Percentiles rank a stretch among this genome's conserved stretches.
These are phyloP conservation scores for Girardia tigrina DNA, from an alignment of 2,888 invertebrate species.

Conservation along the genomic window DNA sequence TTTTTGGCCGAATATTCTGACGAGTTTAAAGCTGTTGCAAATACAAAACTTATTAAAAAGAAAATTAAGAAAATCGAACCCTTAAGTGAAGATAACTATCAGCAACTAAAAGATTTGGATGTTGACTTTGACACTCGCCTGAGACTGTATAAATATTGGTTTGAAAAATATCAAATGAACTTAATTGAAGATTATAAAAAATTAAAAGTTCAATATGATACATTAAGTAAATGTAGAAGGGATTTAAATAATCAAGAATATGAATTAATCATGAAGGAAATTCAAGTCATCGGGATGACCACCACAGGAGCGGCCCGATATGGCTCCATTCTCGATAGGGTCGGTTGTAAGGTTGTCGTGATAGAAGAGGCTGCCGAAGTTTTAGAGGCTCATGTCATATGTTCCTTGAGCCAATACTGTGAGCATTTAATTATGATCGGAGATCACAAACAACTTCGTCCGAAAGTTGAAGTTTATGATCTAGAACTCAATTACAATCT, in stretches of 20 bases:
- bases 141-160: conserved; percentile 51
- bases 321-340: neutral
- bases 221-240: neutral
- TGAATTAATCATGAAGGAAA: neutral
- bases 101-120: conserved; percentile 40
- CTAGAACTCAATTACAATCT: conserved; percentile 29
- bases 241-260: neutral
- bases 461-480: neutral
- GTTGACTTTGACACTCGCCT: conserved; percentile 47
- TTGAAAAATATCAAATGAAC: conserved; percentile 38
- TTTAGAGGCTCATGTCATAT: neutral
- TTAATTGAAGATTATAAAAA: conserved; percentile 34
- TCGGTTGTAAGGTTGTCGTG: neutral
- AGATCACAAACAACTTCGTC: conserved; percentile 25
- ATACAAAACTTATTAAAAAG: neutral
- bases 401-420: conserved; percentile 7
- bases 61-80: conserved; percentile 35
- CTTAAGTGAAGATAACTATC: conserved; percentile 41
- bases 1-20: neutral
- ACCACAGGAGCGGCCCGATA: conserved; percentile 20
- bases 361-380: conserved; percentile 21
- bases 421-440: conserved; percentile 21
- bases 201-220: conserved; percentile 35
- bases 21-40: neutral
- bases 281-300: conserved; percentile 8